These are phyloP conservation scores for Araneus ventricosus DNA, from an alignment of 1,140 invertebrate species.

Conservation along the genomic window DNA sequence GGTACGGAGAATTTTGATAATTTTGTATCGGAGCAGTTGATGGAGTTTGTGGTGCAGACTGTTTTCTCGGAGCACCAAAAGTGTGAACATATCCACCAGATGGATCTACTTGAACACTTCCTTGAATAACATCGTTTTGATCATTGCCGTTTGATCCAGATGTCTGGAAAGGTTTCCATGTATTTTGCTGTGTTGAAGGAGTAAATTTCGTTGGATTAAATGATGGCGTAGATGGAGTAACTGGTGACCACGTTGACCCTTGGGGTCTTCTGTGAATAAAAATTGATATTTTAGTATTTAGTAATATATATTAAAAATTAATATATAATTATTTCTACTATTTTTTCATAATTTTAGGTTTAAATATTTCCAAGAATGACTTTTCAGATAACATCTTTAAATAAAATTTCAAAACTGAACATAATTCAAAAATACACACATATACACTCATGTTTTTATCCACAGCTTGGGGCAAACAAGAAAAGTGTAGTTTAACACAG, in stretches of 20 bases:
- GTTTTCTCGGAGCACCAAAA: constrained; percentile 59
- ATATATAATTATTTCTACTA: no score
- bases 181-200: constrained; percentile 5
- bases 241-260: constrained; percentile 48
- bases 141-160: background rate
- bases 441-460: no score
- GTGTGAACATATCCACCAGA: constrained; percentile 71
- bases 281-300: background rate
- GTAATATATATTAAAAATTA: no score
- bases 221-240: constrained; percentile 58
- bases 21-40: background rate
- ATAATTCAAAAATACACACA: background rate
- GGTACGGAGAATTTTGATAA: constrained; percentile 16
- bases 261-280: constrained; percentile 65
- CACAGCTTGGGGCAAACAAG: no score
- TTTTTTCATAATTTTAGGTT: no score
- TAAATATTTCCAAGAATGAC: no score
- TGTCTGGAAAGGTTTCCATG: constrained; percentile 68
- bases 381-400: no score
- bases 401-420: background rate
- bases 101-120: constrained; percentile 53
- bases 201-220: constrained; percentile 67
- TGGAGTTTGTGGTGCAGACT: constrained; percentile 13
- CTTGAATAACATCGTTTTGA: constrained; percentile 41
- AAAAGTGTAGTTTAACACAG: no score